Evolutionary conservation across 2,797 vertebrate genomes (phyloP), one percentile per base, ranked within the genome.

Genomic region (Diceros bicornis): DNA sequence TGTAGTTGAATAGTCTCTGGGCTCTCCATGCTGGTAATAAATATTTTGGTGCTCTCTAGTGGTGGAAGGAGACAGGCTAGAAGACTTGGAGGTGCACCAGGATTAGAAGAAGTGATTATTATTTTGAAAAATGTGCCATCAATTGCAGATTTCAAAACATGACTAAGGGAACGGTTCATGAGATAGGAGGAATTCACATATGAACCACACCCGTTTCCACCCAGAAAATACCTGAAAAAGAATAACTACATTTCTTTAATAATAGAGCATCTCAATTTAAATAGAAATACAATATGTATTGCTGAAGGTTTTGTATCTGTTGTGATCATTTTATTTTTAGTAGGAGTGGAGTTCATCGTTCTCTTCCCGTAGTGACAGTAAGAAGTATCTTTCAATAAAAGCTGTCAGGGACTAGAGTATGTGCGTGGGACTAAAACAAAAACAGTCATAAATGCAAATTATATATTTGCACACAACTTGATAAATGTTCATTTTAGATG

Each of bases 21-120:
- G 23, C 32, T 95, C 41, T 8, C 27, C 14, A 29, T 7, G 25
- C 84, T 69, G 8, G 98, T 98, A 97, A 18, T 93, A 98, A 98
- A 99, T 95, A 75, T 98, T 98, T 89, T 99, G 98, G 98, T 98
- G 99, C 99, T 92, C 99, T 99, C 99, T 99, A 98, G 99, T 98
- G 99, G 99, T 96, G 92, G 97, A 98, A 97, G 21, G 55, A 92
- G 82, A 96, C 81, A 95, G 94, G 23, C 62, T 57, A 25, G 84
- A 78, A 79, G 91, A 55, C 1, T 11, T 78, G 69, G 32, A 68
- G 17, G 21, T 68, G 10, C 3, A 4, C 1, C 41, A 44, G 29
- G 18, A 37, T 83, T 55, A 47, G 41, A 11, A 41, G 27, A 1
- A 5, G 9, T 78, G 66, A n/a, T 20, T 74, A 4, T 68, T 81